A percentile compares a stretch with the other conserved stretches of the same genome.
These are phyloP conservation scores for Amblyopsis hoosieri DNA, from an alignment of 2,797 vertebrate genomes.

Conservation along the genomic window DNA sequence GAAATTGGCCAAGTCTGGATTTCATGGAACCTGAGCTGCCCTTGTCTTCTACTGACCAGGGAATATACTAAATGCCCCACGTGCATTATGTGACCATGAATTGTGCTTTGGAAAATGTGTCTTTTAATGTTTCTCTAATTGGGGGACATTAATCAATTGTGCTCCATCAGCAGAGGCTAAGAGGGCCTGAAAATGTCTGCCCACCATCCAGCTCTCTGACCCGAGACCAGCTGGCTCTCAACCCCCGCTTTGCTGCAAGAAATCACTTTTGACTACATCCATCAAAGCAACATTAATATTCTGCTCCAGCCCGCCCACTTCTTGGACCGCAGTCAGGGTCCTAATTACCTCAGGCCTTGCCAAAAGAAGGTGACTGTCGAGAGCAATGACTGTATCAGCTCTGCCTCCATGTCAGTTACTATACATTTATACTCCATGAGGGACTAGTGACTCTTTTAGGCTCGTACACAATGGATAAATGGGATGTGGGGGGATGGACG, in stretches of 20 bases:
- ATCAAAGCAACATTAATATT: conserved; percentile 83
- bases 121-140: conserved; percentile 82
- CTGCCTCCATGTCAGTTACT: conserved; percentile 71
- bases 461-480: conserved; percentile 57
- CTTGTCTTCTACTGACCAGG: conserved; percentile 41
- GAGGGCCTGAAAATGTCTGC: conserved; percentile 66
- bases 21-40: conserved; percentile 57
- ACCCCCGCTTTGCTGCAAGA: conserved; percentile 76
- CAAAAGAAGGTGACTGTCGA: conserved; percentile 66
- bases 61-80: conserved; percentile 65
- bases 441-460: conserved; percentile 66
- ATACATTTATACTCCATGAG: conserved; percentile 75
- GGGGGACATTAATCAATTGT: conserved; percentile 79
- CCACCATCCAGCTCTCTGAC: conserved; percentile 65
- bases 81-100: conserved; percentile 60
- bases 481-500: conserved; percentile 23
- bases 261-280: conserved; percentile 84
- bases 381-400: conserved; percentile 66
- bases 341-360: conserved; percentile 76
- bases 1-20: conserved; percentile 64
- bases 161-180: conserved; percentile 75
- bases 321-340: conserved; percentile 58
- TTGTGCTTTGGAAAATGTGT: conserved; percentile 68
- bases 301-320: conserved; percentile 67
- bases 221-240: conserved; percentile 79